Evolutionary conservation across 2,113 vertebrate genomes (phyloP), one percentile per base, ranked within the genome.

Genomic region (Scartelaos histophorus): DNA sequence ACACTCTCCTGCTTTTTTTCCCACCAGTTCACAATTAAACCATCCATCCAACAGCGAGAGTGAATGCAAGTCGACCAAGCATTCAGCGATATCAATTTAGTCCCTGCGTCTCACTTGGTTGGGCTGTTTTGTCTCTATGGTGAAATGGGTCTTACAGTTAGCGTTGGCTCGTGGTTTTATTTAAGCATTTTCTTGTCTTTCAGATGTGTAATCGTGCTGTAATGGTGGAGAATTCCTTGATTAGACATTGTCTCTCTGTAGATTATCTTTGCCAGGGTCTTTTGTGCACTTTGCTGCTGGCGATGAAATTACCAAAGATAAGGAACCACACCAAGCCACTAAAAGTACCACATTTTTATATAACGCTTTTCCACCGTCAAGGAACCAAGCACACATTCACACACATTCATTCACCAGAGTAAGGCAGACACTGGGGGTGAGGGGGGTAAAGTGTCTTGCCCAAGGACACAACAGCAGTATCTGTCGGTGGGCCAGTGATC

Each of bases 1-100:
- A 60, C 70, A 68, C 76, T 71, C 25, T 34, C 12, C 62, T 46
- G 17, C 22, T 17, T 61, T 71, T 85, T 29, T 76, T 74, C 66
- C 68, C 74, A 81, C 75, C 77, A 82, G 69, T 80, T 82, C 78
- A 79, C 82, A 89, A 91, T 90, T 86, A 89, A 88, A 85, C 78
- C 86, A 85, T 90, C 88, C 82, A 80, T 87, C 82, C 71, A 29
- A 58, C 73, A 69, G 70, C 80, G 80, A 83, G 78, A 81, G 78
- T 77, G 83, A 85, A 82, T 70, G 83, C 67, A 70, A 68, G 75
- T 80, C 84, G 70, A 78, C 45, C 62, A 71, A 78, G 78, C 85
- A 83, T 87, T 87, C 85, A 82, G 74, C 71, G 17, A 85, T 88
- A 87, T 87, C 87, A 87, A 85, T 84, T 73, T 67, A 74, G 72